Conservation (phyloP, 2,888 invertebrate species). For the Pedicia rivosa region DNA sequence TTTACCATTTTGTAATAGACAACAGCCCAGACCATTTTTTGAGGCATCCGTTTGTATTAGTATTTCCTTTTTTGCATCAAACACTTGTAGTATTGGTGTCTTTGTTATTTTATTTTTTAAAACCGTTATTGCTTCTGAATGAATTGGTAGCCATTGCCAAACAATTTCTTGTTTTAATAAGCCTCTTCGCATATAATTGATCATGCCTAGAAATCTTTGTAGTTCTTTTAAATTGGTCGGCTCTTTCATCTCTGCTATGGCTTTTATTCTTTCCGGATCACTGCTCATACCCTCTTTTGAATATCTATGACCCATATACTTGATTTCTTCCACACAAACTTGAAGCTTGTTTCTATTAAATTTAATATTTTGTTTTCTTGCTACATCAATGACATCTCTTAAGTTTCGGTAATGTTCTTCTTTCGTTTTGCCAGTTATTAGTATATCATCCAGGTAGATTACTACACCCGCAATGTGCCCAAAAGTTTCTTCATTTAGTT, state of each 20-base stretch:
- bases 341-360: constrained; percentile 9
- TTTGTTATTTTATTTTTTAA: constrained; percentile 9
- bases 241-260: constrained; percentile 8
- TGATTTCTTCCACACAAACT: constrained; percentile 5
- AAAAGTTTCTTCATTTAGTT: constrained; percentile 9
- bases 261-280: constrained; percentile 7
- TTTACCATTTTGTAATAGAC: constrained; percentile 10
- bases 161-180: constrained; percentile 11
- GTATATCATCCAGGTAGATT: background rate
- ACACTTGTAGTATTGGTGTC: too few species aligned
- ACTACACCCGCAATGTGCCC: background rate
- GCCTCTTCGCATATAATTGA: constrained; percentile 12
- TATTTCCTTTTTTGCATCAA: constrained; percentile 8
- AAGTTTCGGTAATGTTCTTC: constrained; percentile 10
- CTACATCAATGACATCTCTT: constrained; percentile 8
- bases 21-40: constrained; percentile 11
- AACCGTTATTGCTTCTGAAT: constrained; percentile 9
- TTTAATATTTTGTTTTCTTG: constrained; percentile 10
- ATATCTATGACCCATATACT: constrained; percentile 9
- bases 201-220: constrained; percentile 10
- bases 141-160: constrained; percentile 9
- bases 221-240: constrained; percentile 9
- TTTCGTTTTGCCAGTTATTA: constrained; percentile 9
- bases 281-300: constrained; percentile 4
- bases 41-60: constrained; percentile 12